Evolutionary conservation across 1,140 invertebrate species (phyloP).

Genomic region (Dreissena polymorpha): DNA sequence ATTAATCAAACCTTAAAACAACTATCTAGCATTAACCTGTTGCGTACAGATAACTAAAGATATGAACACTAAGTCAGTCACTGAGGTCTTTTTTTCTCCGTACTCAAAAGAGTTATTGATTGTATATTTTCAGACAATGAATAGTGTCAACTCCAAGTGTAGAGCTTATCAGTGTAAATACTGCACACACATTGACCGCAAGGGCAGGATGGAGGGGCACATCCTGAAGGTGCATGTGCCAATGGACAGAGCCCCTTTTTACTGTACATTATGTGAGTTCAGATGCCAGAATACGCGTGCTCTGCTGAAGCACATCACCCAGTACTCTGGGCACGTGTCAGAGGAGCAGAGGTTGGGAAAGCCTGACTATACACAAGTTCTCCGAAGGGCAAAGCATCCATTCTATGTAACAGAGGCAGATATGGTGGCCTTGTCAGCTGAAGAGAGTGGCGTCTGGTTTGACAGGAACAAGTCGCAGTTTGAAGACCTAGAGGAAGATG

Average conservation of each 20-base stretch:
- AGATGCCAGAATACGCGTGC: neutral
- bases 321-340: neutral
- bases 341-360: neutral
- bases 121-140: no score
- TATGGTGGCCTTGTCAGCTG: neutral
- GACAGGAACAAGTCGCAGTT: neutral
- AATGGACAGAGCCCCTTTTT: conserved; percentile 4
- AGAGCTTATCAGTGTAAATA: conserved; percentile 5
- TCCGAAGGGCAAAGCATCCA: conserved; percentile 4
- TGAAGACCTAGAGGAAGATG: neutral
- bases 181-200: neutral
- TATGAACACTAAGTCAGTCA: no score
- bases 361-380: conserved; percentile 1
- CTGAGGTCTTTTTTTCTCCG: no score
- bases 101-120: no score
- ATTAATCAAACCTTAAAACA: no score
- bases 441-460: neutral
- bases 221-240: conserved; percentile 18
- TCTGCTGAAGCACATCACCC: neutral
- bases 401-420: conserved; percentile 1
- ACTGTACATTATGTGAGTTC: conserved; percentile 7
- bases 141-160: neutral
- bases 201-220: conserved; percentile 5
- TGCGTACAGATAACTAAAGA: no score
- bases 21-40: no score